Base-by-base conservation (phyloP, 2,797 vertebrate genomes). In the Sebastes flavidus region DNA sequence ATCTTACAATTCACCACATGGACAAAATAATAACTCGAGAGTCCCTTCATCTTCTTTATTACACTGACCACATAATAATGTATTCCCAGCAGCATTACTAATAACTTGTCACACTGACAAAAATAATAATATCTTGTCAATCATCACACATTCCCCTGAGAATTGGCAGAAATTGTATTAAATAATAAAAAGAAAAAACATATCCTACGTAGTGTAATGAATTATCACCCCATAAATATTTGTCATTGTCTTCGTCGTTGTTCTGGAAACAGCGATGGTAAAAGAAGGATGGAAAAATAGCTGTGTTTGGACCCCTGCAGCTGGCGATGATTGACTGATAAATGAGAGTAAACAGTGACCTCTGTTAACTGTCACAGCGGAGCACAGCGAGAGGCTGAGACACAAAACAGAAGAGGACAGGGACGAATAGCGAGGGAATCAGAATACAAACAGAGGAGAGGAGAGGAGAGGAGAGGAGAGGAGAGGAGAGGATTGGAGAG, bases 301-400 rank as follows among this genome's bases (percentile, higher is more conserved):
- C 83, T 9, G 56, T 56, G 83, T 82, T 80, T 82, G 90, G 88
- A 84, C 70, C 76, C 93, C 89, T 46, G 82, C 72, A 89, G 95
- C 81, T 36, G 74, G 42, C 65, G 84, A 89, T 92, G 94, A 95
- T 94, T 95, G 94, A 94, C 93, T 93, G 88, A 94, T 94, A 94
- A 95, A 95, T 91, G 92, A 91, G 91, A 92, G 92, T 93, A 95
- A 95, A 94, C 94, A 94, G 93, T 94, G 92, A 93, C 92, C 89
- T 96, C 93, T 95, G 95, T 87, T 95, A 90, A 87, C 93, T 95
- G 95, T 96, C 95, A 95, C 87, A 89, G 85, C 86, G 3, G 84
- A 90, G 88, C 93, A 91, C 65, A 14, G 81, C 80, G 77, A 78
- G 65, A 76, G 62, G 82, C 72, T 68, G 89, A 94, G 87, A 85